Conservation (phyloP, 2,113 vertebrate species). For the Indicator indicator region DNA sequence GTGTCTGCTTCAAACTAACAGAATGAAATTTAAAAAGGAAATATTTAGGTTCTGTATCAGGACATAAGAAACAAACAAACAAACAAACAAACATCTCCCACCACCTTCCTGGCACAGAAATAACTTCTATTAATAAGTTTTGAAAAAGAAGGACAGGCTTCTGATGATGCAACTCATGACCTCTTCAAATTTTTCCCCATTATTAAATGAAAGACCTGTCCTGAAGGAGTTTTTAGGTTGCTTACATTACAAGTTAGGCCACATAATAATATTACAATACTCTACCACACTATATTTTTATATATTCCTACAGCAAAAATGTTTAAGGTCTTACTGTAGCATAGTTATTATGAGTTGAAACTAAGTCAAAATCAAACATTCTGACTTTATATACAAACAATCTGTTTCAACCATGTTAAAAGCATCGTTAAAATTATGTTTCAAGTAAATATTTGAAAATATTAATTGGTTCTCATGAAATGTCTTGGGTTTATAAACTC, state of each 20-base stretch:
- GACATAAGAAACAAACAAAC: too few relatives aligned
- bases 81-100: too few relatives aligned
- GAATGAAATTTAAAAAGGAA: too few relatives aligned
- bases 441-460: slow-evolving; percentile 45
- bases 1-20: too few relatives aligned
- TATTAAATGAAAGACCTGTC: background rate
- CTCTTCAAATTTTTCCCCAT: background rate
- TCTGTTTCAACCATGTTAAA: slow-evolving; percentile 49
- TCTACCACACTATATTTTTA: background rate
- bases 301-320: slow-evolving; percentile 22
- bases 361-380: slow-evolving; percentile 47
- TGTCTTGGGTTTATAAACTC: background rate
- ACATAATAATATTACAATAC: background rate
- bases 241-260: background rate
- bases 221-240: background rate
- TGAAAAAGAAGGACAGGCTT: too few relatives aligned
- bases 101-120: too few relatives aligned
- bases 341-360: slow-evolving; percentile 27
- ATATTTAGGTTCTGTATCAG: too few relatives aligned
- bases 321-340: background rate
- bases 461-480: slow-evolving; percentile 35
- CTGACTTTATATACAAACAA: slow-evolving; percentile 38
- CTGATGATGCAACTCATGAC: background rate
- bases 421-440: background rate
- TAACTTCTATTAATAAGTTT: too few relatives aligned